phyloP scores from a whole-genome alignment of 1,140 invertebrate genomes.

The Bathynomus jamesi region DNA sequence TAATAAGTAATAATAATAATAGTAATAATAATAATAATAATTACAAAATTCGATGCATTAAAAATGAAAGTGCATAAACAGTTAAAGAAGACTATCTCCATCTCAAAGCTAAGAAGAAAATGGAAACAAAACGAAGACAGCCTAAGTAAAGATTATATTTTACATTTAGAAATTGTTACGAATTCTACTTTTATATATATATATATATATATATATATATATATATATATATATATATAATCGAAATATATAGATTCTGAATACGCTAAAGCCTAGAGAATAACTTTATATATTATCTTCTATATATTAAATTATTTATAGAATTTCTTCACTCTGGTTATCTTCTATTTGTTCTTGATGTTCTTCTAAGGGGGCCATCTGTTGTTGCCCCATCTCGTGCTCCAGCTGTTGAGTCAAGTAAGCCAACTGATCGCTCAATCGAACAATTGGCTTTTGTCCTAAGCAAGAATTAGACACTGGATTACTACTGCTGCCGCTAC shows the following conservation, averaged over 20 bases:
- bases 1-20: too few species aligned
- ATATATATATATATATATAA: background rate
- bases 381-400: background rate
- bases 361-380: background rate
- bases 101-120: too few species aligned
- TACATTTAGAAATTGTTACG: background rate
- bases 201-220: constrained; percentile 3
- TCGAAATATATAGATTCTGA: background rate
- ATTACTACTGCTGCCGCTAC: background rate
- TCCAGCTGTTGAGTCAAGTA: background rate
- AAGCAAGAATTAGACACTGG: background rate
- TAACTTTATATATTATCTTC: background rate
- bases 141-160: too few species aligned
- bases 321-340: background rate
- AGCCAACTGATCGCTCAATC: background rate
- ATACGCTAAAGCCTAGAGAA: background rate
- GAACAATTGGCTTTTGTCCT: background rate
- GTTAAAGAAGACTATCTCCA: too few species aligned
- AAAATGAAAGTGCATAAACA: too few species aligned
- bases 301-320: background rate
- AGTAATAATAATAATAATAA: too few species aligned
- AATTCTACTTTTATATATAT: background rate
- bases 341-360: background rate
- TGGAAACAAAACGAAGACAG: too few species aligned
- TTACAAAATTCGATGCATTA: too few species aligned